Base-by-base conservation (phyloP, 2,888 invertebrate genomes). In the Pomacea canaliculata region DNA sequence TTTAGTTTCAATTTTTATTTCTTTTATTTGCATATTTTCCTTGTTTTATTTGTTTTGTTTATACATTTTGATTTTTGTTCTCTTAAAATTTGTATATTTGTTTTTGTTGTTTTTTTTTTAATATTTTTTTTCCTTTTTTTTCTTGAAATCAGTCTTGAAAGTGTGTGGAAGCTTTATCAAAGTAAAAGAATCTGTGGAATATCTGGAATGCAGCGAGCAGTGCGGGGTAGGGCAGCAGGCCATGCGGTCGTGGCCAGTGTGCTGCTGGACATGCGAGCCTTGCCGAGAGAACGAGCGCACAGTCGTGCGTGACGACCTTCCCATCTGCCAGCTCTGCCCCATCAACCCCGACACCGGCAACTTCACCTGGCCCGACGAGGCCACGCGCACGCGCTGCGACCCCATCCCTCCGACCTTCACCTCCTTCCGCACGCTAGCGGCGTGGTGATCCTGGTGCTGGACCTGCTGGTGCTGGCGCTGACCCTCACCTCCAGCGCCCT, bases 221-320 rank as follows among this genome's bases (percentile, higher is more conserved):
- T 86, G 86, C 76, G 60, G 59, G 19, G 16, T 65, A 19, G 83
- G 84, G 0, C 76, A 83, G 70, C 80, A 80, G 71, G 77, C 79
- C 3, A 78, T 83, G 0, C 78, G 76, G 65, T 71, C 71, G 19
- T 82, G 83, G 65, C 78, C 78, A 7, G 71, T 72, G 56, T 85
- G 86, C 75, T 86, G 86, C 79, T 86, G 84, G 85, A 77, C 80
- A 49, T 86, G 86, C 74, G 69, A 79, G 16, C 37, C 70, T 23
- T 85, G 85, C 76, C 76, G 78, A 3, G 78, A 77, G 49, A 82
- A 84, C 66, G 84, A 84, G 72, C 69, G 68, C 23, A 80, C 80
- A 9, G 73, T 79, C 7, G 46, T 80, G 18, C 27, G 37, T 9
- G 71, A 67, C 10, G 74, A 70, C 16, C 72, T 76, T 23, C 65